These are phyloP conservation scores for Nannobrachium achirus DNA, from an alignment of 2,113 vertebrate genomes.

Conservation along the genomic window DNA sequence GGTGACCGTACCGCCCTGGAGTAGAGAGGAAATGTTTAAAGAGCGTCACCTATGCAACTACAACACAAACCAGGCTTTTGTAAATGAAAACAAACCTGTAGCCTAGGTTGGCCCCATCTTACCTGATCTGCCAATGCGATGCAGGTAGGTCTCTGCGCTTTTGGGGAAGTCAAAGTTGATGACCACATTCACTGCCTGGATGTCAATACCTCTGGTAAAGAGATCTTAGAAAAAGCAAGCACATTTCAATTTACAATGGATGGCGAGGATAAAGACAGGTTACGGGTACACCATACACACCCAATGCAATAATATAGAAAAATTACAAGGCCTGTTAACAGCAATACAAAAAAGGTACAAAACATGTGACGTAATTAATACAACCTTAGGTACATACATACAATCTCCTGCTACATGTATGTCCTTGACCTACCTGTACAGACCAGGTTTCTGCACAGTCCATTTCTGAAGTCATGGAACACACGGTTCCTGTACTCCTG, in stretches of 20 bases:
- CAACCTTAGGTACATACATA: too few relatives aligned
- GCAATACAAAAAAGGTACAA: too few relatives aligned
- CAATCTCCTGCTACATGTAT: too few relatives aligned
- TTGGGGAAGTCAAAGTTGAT: conserved; percentile 81
- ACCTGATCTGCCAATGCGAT: conserved; percentile 80
- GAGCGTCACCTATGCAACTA: background rate
- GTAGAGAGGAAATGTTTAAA: background rate
- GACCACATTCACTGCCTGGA: conserved; percentile 80
- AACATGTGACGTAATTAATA: too few relatives aligned
- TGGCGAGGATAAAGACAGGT: background rate
- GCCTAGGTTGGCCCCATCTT: background rate
- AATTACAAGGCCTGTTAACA: too few relatives aligned
- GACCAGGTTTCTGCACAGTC: conserved; percentile 78
- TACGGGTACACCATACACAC: too few relatives aligned
- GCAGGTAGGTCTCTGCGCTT: conserved; percentile 78
- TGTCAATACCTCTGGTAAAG: conserved; percentile 79
- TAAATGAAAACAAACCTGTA: too few relatives aligned
- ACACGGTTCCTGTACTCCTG: conserved; percentile 72
- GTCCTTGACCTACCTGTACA: conserved; percentile 67
- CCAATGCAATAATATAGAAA: too few relatives aligned
- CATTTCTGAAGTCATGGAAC: conserved; percentile 76
- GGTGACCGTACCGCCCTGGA: conserved; percentile 76
- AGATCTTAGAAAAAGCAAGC: conserved; percentile 58
- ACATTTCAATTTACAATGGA: background rate
- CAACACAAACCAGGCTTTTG: background rate